Percentiles rank a stretch among this genome's conserved stretches.
Conservation (phyloP, 2,113 vertebrate species). For the Bagarius yarrelli region DNA sequence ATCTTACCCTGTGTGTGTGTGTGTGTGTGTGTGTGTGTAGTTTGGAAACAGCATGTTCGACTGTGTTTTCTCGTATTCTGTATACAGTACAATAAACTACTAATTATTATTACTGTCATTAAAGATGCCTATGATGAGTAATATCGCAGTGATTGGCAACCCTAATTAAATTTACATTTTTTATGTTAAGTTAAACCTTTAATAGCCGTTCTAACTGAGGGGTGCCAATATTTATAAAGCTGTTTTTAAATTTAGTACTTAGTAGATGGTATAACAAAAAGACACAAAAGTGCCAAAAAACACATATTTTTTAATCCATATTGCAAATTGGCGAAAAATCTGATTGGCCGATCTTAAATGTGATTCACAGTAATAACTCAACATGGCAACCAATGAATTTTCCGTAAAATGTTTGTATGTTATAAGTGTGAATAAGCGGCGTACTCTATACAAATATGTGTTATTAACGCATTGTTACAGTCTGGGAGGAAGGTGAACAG, state of each 20-base stretch:
- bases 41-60: neutral
- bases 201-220: neutral
- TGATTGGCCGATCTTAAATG: too few species aligned
- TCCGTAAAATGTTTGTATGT: too few species aligned
- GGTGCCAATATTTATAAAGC: neutral
- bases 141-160: neutral
- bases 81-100: neutral
- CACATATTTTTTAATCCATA: too few species aligned
- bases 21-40: conserved; percentile 2
- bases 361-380: too few species aligned
- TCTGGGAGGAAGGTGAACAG: conserved; percentile 89
- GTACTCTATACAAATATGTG: too few species aligned
- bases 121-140: neutral
- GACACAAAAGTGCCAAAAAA: too few species aligned
- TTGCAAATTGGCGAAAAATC: too few species aligned
- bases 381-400: too few species aligned
- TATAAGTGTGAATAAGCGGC: too few species aligned
- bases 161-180: neutral
- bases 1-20: neutral
- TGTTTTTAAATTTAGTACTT: neutral
- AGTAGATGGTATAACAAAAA: too few species aligned
- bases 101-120: neutral
- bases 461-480: conserved; percentile 61
- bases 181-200: neutral
- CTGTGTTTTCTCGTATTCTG: too few species aligned